Evolutionary conservation across 1,140 invertebrate genomes (phyloP).

Genomic region (Halictus rubicundus): DNA sequence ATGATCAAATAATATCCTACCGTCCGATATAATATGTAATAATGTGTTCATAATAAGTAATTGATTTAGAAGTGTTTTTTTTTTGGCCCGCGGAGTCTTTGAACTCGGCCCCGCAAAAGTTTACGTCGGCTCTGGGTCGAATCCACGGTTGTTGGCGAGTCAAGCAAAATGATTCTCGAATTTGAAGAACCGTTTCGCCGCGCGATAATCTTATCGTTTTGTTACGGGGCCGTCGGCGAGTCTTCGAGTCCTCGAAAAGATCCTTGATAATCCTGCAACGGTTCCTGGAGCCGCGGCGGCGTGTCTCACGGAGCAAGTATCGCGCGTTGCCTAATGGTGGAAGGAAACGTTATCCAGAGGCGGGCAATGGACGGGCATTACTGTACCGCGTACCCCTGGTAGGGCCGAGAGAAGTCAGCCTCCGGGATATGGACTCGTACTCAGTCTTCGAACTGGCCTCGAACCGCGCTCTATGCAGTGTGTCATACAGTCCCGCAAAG

Average conservation of each 20-base stretch:
- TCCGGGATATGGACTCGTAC: conserved; percentile 67
- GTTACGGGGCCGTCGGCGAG: neutral
- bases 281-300: neutral
- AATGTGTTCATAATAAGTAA: no score
- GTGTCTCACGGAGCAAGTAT: conserved; percentile 30
- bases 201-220: neutral
- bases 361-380: conserved; percentile 59
- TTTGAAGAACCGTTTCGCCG: neutral
- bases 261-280: conserved; percentile 33
- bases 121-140: no score
- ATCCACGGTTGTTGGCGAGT: neutral
- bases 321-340: conserved; percentile 61
- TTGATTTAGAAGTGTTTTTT: no score
- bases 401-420: conserved; percentile 72
- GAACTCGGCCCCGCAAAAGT: no score
- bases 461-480: conserved; percentile 54
- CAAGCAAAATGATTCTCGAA: no score
- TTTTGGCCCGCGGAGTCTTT: no score
- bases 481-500: conserved; percentile 41
- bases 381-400: conserved; percentile 64
- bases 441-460: conserved; percentile 70
- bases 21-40: no score
- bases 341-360: conserved; percentile 69
- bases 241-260: conserved; percentile 2
- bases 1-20: no score